Base-by-base conservation (phyloP, 2,113 vertebrate species). In the Setophaga petechia region DNA sequence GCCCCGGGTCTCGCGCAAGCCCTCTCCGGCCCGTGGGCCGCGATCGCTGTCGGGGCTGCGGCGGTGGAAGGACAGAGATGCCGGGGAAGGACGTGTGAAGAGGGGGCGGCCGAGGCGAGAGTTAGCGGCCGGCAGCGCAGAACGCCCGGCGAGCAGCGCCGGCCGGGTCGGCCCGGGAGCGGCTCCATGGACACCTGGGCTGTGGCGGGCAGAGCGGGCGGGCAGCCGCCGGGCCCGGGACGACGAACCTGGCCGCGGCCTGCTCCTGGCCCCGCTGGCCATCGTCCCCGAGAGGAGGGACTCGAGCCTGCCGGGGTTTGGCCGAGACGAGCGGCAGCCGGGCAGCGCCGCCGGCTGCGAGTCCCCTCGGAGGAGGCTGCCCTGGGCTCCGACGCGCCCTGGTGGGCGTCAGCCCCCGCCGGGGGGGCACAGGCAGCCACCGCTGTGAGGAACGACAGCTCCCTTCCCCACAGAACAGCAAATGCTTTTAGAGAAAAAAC, bases 101-200 rank as follows among this genome's bases (percentile, higher is more conserved):
- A 30, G 10, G 28, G 12, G 16, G 8, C 8, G n/a, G 41, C n/a
- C 11, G 49, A 79, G 39, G 47, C 12, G 10, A 31, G 39, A 20
- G 37, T 4, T 46, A 7, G 2, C 21, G 17, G 25, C 17, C 31
- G 35, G 62, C 51, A 12, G 1, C 28, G 18, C 54, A 33, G 84
- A 68, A 3, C 5, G 37, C 7, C 16, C 4, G 16, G 54, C 15
- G 23, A 21, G 47, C 23, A 3, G 23, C 0, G 39, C 39, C 23
- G 22, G 27, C 19, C 23, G 17, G 20, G 25, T 9, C 41, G 22
- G 39, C 6, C 17, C 46, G 46, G 47, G 16, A 54, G 69, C 28
- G 4, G 16, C 25, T 62, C 46, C 9, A 27, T 11, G 41, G 54
- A 7, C n/a, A 1, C 39, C 58, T 4, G 85, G 25, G 31, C 35